phyloP scores from a whole-genome alignment of 2,888 invertebrate species.

The Drosophila macrospina region DNA sequence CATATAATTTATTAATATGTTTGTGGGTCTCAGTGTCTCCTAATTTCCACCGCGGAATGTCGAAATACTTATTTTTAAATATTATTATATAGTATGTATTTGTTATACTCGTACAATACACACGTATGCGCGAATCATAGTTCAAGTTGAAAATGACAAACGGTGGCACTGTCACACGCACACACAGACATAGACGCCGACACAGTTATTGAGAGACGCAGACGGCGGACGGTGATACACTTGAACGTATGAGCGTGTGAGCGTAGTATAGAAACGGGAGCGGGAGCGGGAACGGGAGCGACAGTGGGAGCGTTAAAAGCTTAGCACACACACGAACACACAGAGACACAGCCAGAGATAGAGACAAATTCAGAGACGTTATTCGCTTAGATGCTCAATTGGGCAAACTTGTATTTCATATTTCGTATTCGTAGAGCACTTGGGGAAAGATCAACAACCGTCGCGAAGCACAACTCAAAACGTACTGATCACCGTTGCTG shows the following conservation, averaged over 20 bases:
- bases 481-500: constrained; percentile 81
- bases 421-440: constrained; percentile 63
- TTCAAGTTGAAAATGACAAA: constrained; percentile 71
- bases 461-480: constrained; percentile 83
- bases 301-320: constrained; percentile 17
- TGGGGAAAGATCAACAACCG: constrained; percentile 77
- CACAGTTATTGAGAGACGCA: background rate
- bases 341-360: constrained; percentile 29
- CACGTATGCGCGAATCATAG: constrained; percentile 60
- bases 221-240: background rate
- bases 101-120: constrained; percentile 30
- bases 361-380: constrained; percentile 37
- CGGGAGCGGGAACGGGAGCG: constrained; percentile 12
- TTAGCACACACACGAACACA: constrained; percentile 26
- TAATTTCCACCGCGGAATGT: constrained; percentile 63
- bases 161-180: constrained; percentile 40
- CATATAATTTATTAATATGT: constrained; percentile 22
- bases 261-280: constrained; percentile 1
- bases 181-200: constrained; percentile 1
- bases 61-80: constrained; percentile 79
- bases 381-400: constrained; percentile 60
- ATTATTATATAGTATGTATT: constrained; percentile 45
- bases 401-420: constrained; percentile 56
- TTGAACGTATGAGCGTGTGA: constrained; percentile 13
- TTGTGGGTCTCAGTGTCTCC: constrained; percentile 47